Conservation (phyloP, 2,113 vertebrate genomes). For the Boleophthalmus pectinirostris region DNA sequence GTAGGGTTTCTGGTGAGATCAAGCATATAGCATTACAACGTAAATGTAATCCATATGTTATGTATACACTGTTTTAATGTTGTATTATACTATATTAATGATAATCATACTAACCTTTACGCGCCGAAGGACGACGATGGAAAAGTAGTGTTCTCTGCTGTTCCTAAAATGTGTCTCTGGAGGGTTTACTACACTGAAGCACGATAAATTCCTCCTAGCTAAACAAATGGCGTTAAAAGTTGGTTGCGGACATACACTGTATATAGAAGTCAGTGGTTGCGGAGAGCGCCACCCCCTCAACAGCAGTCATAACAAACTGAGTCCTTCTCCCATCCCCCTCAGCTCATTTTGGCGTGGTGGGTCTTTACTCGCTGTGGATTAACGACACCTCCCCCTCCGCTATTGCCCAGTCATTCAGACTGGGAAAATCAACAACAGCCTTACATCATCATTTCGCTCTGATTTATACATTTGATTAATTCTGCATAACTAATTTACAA, state of each 20-base stretch:
- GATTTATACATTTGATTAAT: not conserved
- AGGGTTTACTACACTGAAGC: constrained; percentile 6
- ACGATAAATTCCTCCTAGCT: constrained; percentile 15
- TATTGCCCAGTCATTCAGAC: constrained; percentile 92
- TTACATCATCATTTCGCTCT: constrained; percentile 85
- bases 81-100: not conserved
- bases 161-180: constrained; percentile 4
- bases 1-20: not conserved
- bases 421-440: constrained; percentile 90
- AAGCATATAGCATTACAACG: not conserved
- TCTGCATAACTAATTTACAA: constrained; percentile 59
- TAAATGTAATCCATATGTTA: not conserved
- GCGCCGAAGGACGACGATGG: not conserved
- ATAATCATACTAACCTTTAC: not conserved
- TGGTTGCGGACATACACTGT: constrained; percentile 34
- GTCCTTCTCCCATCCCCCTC: constrained; percentile 78
- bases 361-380: constrained; percentile 81
- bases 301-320: constrained; percentile 71
- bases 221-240: constrained; percentile 31
- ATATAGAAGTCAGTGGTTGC: constrained; percentile 30
- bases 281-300: constrained; percentile 43
- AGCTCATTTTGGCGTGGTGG: constrained; percentile 81
- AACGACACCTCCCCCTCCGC: constrained; percentile 82
- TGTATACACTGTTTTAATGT: not conserved
- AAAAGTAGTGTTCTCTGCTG: not conserved